phyloP scores from a whole-genome alignment of 2,888 invertebrate species.

The Sarcophaga variegata region DNA sequence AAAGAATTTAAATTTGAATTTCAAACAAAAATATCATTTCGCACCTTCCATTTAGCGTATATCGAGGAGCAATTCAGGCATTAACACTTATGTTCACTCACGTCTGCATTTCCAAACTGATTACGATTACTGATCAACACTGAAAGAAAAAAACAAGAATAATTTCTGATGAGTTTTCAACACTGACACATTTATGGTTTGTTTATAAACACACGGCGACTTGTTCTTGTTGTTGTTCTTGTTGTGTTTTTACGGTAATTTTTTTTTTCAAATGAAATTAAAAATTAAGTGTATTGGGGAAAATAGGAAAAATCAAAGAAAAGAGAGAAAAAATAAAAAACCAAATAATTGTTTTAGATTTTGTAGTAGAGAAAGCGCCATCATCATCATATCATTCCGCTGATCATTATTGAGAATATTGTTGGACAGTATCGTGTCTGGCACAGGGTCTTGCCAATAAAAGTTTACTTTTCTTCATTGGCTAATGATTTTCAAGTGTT shows the following conservation, averaged over 20 bases:
- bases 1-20: not conserved
- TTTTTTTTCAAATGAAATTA: slow-evolving; percentile 23
- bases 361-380: slow-evolving; percentile 55
- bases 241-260: slow-evolving; percentile 50
- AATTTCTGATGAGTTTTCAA: slow-evolving; percentile 73
- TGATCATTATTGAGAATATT: not conserved
- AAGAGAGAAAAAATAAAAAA: too few species aligned
- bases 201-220: slow-evolving; percentile 73
- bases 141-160: slow-evolving; percentile 12
- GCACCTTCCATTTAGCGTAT: slow-evolving; percentile 77
- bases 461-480: too few species aligned
- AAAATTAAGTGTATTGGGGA: slow-evolving; percentile 52
- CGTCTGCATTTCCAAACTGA: slow-evolving; percentile 45
- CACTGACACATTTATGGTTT: slow-evolving; percentile 80
- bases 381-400: not conserved
- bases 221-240: not conserved
- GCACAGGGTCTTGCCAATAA: not conserved
- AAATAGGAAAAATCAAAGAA: slow-evolving; percentile 38
- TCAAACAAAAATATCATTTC: slow-evolving; percentile 71
- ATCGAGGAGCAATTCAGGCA: too few species aligned
- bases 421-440: not conserved
- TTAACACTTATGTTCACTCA: not conserved
- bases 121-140: not conserved
- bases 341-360: too few species aligned
- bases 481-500: too few species aligned